Conservation (phyloP, 1,140 invertebrate species). For the Triops cancriformis region DNA sequence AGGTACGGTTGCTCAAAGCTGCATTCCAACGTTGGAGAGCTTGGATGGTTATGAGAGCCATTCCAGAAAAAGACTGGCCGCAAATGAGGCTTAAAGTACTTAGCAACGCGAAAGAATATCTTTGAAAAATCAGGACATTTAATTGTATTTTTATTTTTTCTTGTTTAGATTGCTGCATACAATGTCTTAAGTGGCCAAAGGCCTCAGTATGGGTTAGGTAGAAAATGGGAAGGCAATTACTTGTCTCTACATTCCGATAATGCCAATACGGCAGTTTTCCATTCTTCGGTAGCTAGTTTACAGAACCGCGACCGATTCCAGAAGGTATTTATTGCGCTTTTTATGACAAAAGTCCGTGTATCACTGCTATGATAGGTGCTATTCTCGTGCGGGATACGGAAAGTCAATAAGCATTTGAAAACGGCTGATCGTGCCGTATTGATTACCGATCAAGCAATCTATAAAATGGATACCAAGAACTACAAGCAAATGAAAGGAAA, state of each 20-base stretch:
- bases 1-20: slow-evolving; percentile 42
- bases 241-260: slow-evolving; percentile 68
- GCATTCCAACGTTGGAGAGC: slow-evolving; percentile 74
- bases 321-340: slow-evolving; percentile 40
- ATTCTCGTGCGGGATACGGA: slow-evolving; percentile 49
- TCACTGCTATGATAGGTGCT: slow-evolving; percentile 39
- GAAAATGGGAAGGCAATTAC: slow-evolving; percentile 90
- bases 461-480: slow-evolving; percentile 73
- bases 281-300: slow-evolving; percentile 57
- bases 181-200: slow-evolving; percentile 56
- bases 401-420: slow-evolving; percentile 71
- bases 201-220: slow-evolving; percentile 66
- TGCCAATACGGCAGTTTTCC: slow-evolving; percentile 57
- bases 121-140: background rate
- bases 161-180: slow-evolving; percentile 22
- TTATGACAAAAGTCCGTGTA: slow-evolving; percentile 27
- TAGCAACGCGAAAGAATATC: background rate
- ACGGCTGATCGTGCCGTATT: slow-evolving; percentile 76
- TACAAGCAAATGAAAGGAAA: slow-evolving; percentile 82
- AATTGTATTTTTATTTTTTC: background rate
- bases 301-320: slow-evolving; percentile 62
- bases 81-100: slow-evolving; percentile 63
- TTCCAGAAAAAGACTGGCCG: slow-evolving; percentile 76
- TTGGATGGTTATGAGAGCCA: slow-evolving; percentile 69
- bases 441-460: slow-evolving; percentile 77